Evolutionary conservation across 2,797 vertebrate genomes (phyloP).

Genomic region (Scolopax rusticola): DNA sequence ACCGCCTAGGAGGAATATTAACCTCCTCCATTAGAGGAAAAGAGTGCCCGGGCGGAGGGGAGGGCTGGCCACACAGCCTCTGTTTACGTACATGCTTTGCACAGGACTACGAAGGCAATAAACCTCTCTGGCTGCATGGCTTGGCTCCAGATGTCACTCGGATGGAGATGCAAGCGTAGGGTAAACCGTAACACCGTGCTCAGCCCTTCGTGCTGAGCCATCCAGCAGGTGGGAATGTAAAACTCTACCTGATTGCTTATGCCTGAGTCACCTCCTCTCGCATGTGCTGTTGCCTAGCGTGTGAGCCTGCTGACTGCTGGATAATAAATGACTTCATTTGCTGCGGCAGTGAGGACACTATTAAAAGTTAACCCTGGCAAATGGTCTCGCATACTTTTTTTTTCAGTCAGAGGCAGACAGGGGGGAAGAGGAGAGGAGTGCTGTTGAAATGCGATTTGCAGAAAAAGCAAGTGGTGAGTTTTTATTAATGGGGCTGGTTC

Average conservation of each 20-base stretch:
- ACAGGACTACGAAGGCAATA: not conserved
- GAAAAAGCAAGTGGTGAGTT: not conserved
- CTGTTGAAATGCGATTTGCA: slow-evolving; percentile 11
- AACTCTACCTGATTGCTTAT: not conserved
- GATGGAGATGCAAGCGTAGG: not conserved
- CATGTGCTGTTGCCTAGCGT: not conserved
- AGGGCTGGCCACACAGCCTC: not conserved
- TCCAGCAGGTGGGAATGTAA: not conserved
- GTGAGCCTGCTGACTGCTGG: slow-evolving; percentile 43
- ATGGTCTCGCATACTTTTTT: not conserved
- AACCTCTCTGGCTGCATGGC: not conserved
- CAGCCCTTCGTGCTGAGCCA: not conserved
- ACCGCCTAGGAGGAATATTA: not conserved
- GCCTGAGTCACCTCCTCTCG: slow-evolving; percentile 49
- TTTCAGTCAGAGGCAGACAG: not conserved
- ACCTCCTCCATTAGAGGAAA: not conserved
- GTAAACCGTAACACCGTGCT: rapidly evolving
- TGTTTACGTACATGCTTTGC: not conserved
- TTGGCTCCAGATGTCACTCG: not conserved
- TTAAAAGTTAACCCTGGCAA: slow-evolving; percentile 66
- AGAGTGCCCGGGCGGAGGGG: not conserved
- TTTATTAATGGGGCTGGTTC: not conserved
- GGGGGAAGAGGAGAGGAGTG: not conserved
- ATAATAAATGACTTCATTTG: slow-evolving; percentile 47
- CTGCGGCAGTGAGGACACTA: slow-evolving; percentile 14